These are phyloP conservation scores for Actinia equina DNA, from an alignment of 64 coral and sea anemone genomes.

Conservation along the genomic window DNA sequence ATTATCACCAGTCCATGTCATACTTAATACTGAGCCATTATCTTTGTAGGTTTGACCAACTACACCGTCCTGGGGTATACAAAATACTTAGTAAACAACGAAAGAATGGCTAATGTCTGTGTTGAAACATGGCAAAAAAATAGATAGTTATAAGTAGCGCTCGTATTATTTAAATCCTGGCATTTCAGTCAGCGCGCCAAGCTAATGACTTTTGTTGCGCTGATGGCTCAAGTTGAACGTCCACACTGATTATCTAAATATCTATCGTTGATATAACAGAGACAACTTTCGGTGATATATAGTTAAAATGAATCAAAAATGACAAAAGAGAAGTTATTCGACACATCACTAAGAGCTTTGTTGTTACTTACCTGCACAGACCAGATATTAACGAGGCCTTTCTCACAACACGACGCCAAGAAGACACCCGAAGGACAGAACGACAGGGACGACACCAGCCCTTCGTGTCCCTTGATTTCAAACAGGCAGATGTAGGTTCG, in stretches of 20 bases:
- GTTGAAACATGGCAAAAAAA: not conserved
- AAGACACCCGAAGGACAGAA: constrained; percentile 38
- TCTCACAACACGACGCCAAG: constrained; percentile 32
- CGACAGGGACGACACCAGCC: constrained; percentile 23
- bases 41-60: constrained; percentile 40
- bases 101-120: too few relatives aligned
- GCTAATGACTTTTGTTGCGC: too few relatives aligned
- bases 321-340: too few relatives aligned
- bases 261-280: too few relatives aligned
- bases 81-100: not conserved
- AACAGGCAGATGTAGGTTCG: constrained; percentile 9
- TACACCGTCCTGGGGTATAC: constrained; percentile 26
- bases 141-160: too few relatives aligned
- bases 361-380: constrained; percentile 33
- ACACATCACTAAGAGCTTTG: not conserved
- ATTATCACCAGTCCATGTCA: constrained; percentile 44
- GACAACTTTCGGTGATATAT: too few relatives aligned
- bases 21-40: constrained; percentile 16
- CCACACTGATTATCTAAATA: too few relatives aligned
- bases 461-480: constrained; percentile 30
- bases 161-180: not conserved
- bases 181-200: too few relatives aligned
- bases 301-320: too few relatives aligned
- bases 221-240: too few relatives aligned
- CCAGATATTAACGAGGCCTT: constrained; percentile 56